phyloP scores from a whole-genome alignment of 1,140 invertebrate genomes.

The Drosophila pseudoobscura region DNA sequence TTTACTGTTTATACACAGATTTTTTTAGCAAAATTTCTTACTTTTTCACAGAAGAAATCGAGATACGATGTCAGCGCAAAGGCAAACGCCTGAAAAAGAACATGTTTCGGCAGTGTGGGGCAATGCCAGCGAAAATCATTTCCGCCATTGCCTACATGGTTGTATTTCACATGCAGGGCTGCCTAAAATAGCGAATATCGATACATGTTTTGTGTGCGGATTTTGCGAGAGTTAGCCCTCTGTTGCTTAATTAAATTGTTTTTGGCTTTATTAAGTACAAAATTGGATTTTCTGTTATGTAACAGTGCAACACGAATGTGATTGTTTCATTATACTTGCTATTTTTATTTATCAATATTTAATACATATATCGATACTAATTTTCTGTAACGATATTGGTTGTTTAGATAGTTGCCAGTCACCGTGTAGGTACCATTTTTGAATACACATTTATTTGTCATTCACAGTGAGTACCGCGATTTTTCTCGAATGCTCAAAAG shows the following conservation, averaged over 20 bases:
- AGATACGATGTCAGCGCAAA: conserved; percentile 82
- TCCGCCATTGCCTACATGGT: conserved; percentile 56
- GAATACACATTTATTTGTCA: neutral
- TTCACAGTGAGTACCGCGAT: neutral
- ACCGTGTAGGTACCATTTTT: too few relatives aligned
- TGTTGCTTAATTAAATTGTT: neutral
- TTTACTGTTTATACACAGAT: conserved; percentile 44
- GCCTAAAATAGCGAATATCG: neutral
- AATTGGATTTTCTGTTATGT: fast-evolving
- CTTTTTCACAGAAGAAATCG: conserved; percentile 80
- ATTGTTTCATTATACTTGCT: too few relatives aligned
- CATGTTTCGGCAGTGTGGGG: conserved; percentile 76
- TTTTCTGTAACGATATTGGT: conserved; percentile 1
- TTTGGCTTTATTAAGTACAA: fast-evolving
- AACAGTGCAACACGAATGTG: too few relatives aligned
- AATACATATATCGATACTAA: neutral
- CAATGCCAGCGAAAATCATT: conserved; percentile 52
- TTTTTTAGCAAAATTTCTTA: conserved; percentile 63
- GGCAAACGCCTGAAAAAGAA: conserved; percentile 83
- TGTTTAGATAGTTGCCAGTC: neutral
- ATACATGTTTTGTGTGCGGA: too few relatives aligned
- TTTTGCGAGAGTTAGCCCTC: neutral
- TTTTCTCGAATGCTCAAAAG: neutral
- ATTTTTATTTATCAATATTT: neutral
- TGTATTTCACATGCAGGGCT: conserved; percentile 48